phyloP scores from a whole-genome alignment of 2,888 invertebrate species.

The Rhingia campestris region DNA sequence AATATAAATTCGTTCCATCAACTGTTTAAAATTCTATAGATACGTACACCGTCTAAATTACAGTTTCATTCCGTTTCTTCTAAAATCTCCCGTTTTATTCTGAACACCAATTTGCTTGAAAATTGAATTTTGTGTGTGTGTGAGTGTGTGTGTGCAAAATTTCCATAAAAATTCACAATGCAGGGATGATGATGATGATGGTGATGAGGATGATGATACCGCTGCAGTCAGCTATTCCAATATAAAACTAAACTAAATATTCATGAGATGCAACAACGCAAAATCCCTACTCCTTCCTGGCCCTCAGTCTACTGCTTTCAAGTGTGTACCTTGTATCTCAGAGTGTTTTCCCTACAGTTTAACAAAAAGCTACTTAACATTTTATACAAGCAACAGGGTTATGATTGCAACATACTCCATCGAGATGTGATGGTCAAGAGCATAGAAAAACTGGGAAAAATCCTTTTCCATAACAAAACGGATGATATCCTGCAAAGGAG shows the following conservation, averaged over 20 bases:
- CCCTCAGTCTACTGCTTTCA: neutral
- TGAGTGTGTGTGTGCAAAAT: conserved; percentile 14
- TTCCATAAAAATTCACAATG: conserved; percentile 67
- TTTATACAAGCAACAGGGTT: conserved; percentile 72
- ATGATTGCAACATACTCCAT: conserved; percentile 58
- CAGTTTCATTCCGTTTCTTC: conserved; percentile 28
- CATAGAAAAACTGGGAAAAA: neutral
- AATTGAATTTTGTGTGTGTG: conserved; percentile 7
- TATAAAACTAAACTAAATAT: conserved; percentile 70
- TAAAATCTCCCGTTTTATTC: conserved; percentile 36
- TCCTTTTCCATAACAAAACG: conserved; percentile 19
- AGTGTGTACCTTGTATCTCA: conserved; percentile 37
- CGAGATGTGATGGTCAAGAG: conserved; percentile 30
- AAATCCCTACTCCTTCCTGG: conserved; percentile 44
- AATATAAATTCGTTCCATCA: neutral
- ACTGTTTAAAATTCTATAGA: conserved; percentile 58
- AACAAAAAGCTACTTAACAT: conserved; percentile 68
- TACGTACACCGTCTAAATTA: conserved; percentile 28
- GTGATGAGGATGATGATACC: conserved; percentile 56
- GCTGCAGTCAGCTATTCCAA: conserved; percentile 32
- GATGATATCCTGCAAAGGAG: conserved; percentile 6
- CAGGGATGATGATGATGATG: conserved; percentile 63
- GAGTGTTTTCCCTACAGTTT: conserved; percentile 52
- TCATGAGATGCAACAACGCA: conserved; percentile 71
- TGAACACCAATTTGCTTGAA: conserved; percentile 71